These are phyloP conservation scores for Liparis tanakae DNA, from an alignment of 2,797 vertebrate species.

Conservation along the genomic window DNA sequence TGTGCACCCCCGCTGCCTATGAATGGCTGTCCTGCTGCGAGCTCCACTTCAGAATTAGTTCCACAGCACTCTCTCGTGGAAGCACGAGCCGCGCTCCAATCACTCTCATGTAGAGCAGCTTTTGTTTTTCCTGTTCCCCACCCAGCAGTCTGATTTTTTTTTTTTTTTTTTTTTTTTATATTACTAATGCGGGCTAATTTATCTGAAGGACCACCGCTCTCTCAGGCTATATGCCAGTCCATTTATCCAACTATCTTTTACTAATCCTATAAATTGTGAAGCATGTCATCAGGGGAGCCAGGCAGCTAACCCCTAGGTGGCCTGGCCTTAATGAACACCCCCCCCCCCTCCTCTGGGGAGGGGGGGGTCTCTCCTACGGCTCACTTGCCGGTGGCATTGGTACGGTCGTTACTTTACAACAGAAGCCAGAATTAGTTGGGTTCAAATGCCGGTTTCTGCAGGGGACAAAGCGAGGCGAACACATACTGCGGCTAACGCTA, in stretches of 20 bases:
- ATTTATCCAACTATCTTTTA: conserved; percentile 78
- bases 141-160: conserved; percentile 55
- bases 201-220: conserved; percentile 64
- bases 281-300: conserved; percentile 68
- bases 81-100: conserved; percentile 61
- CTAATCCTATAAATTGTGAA: conserved; percentile 80
- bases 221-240: conserved; percentile 67
- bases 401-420: conserved; percentile 80
- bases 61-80: conserved; percentile 78
- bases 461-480: conserved; percentile 66
- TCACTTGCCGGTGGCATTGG: conserved; percentile 77
- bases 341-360: no score
- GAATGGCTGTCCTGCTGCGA: conserved; percentile 71
- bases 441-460: conserved; percentile 74
- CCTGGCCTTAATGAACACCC: conserved; percentile 77
- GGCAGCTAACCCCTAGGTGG: conserved; percentile 75
- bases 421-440: conserved; percentile 74
- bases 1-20: conserved; percentile 69
- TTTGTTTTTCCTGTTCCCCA: conserved; percentile 53
- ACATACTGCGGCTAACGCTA: conserved; percentile 70
- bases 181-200: conserved; percentile 68
- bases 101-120: conserved; percentile 71
- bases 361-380: conserved; percentile 72
- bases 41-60: conserved; percentile 76
- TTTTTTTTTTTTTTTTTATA: conserved; percentile 73